Conservation (phyloP, 2,113 vertebrate genomes). For the Malurus alboscapulatus region DNA sequence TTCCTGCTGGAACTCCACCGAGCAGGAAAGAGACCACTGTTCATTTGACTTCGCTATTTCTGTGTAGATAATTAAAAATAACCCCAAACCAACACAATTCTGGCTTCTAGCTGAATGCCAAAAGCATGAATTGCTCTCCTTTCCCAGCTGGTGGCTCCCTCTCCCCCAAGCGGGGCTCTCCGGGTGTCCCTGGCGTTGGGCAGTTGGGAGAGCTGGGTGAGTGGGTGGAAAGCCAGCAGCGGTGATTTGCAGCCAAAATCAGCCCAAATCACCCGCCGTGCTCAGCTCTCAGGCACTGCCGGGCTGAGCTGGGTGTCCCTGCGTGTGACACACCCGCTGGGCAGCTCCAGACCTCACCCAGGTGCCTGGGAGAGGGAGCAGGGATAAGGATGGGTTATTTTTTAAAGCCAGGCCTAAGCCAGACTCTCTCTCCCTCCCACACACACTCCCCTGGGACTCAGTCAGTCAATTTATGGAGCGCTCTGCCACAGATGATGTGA, state of each 20-base stretch:
- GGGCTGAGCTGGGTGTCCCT: background rate
- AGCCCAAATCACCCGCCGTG: background rate
- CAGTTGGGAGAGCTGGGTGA: rapidly evolving
- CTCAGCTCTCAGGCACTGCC: rapidly evolving
- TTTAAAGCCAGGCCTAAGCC: background rate
- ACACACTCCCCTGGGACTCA: background rate
- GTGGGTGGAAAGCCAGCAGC: background rate
- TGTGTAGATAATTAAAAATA: background rate
- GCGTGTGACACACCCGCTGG: rapidly evolving
- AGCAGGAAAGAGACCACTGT: background rate
- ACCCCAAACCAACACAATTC: background rate
- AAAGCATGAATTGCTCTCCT: background rate
- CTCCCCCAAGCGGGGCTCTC: background rate
- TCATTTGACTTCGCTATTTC: background rate
- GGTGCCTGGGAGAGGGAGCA: background rate
- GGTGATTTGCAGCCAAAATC: background rate
- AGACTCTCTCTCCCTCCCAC: background rate
- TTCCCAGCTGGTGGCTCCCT: background rate
- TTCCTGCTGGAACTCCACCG: background rate
- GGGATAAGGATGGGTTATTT: background rate
- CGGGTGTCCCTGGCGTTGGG: background rate
- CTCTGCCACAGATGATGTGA: background rate
- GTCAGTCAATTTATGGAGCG: background rate
- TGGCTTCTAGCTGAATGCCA: background rate
- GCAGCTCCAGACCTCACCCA: background rate